phyloP scores from a whole-genome alignment of 2,888 invertebrate species.

The Trichogramma dendrolimi region DNA sequence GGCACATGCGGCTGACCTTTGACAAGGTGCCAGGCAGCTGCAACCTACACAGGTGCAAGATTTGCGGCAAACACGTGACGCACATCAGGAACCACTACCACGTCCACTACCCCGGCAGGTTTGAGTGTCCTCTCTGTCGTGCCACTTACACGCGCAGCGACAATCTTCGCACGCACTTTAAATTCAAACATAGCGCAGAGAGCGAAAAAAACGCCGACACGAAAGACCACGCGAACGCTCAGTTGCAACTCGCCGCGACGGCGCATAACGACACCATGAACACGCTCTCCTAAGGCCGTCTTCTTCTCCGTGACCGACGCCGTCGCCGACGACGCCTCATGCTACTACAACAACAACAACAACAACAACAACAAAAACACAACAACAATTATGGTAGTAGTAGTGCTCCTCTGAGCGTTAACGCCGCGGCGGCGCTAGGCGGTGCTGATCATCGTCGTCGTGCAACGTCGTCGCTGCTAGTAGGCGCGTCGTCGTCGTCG shows the following conservation, averaged over 20 bases:
- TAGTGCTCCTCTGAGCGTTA: too few species aligned
- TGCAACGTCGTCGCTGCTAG: constrained; percentile 4
- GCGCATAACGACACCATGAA: constrained; percentile 53
- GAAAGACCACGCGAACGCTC: constrained; percentile 60
- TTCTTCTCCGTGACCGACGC: constrained; percentile 35
- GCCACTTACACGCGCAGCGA: constrained; percentile 89
- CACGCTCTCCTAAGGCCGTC: constrained; percentile 57
- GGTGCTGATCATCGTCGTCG: not conserved
- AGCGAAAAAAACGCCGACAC: constrained; percentile 71
- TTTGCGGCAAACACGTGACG: constrained; percentile 91
- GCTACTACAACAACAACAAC: too few species aligned
- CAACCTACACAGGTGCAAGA: constrained; percentile 90
- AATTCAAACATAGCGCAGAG: constrained; percentile 85
- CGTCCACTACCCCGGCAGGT: constrained; percentile 88
- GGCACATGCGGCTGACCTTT: constrained; percentile 92
- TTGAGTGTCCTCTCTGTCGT: constrained; percentile 86
- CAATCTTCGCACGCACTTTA: constrained; percentile 88
- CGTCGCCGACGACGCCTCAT: constrained; percentile 34
- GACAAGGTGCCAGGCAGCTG: constrained; percentile 88
- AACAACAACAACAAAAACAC: too few species aligned
- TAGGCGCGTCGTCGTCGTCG: constrained; percentile 8
- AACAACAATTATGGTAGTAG: too few species aligned
- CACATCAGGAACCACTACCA: constrained; percentile 92
- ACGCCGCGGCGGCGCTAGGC: constrained; percentile 5
- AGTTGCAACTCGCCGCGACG: constrained; percentile 56